These are phyloP conservation scores for Pachymerium ferrugineum DNA, from an alignment of 2,888 invertebrate species.

Conservation along the genomic window DNA sequence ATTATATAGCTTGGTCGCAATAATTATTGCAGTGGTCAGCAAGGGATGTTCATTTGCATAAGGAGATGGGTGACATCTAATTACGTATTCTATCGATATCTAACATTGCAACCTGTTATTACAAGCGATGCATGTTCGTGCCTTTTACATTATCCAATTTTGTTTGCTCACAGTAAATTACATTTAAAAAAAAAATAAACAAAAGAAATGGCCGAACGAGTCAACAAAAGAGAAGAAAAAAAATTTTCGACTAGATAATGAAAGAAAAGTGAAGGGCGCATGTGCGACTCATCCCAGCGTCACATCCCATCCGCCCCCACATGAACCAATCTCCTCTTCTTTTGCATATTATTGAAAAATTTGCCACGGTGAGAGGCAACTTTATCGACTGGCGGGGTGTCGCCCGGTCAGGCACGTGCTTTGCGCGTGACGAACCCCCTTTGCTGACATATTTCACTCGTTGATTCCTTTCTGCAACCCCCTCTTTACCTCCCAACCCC, in stretches of 20 bases:
- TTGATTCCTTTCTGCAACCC: slow-evolving; percentile 9
- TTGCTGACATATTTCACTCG: neutral
- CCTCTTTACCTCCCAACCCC: neutral
- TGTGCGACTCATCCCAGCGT: neutral
- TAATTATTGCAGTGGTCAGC: slow-evolving; percentile 2
- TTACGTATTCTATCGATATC: neutral
- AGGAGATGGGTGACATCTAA: slow-evolving; percentile 13
- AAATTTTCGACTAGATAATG: neutral
- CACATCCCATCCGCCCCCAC: neutral
- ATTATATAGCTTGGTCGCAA: slow-evolving; percentile 6
- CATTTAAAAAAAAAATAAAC: neutral
- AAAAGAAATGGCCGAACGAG: neutral
- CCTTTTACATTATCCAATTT: neutral
- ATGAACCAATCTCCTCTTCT: slow-evolving; percentile 33
- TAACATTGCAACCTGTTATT: slow-evolving; percentile 13
- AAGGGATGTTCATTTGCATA: neutral
- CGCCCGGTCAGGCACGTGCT: slow-evolving; percentile 28
- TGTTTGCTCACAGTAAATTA: neutral
- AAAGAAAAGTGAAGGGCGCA: neutral
- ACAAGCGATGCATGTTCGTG: neutral
- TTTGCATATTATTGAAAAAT: slow-evolving; percentile 35
- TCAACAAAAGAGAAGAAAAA: neutral
- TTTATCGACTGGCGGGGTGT: slow-evolving; percentile 29
- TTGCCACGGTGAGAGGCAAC: slow-evolving; percentile 27
- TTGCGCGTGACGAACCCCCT: slow-evolving; percentile 19